A percentile compares a stretch with the other conserved stretches of the same genome.
phyloP scores from a whole-genome alignment of 2,888 invertebrate genomes.

The Tetragonisca angustula region DNA sequence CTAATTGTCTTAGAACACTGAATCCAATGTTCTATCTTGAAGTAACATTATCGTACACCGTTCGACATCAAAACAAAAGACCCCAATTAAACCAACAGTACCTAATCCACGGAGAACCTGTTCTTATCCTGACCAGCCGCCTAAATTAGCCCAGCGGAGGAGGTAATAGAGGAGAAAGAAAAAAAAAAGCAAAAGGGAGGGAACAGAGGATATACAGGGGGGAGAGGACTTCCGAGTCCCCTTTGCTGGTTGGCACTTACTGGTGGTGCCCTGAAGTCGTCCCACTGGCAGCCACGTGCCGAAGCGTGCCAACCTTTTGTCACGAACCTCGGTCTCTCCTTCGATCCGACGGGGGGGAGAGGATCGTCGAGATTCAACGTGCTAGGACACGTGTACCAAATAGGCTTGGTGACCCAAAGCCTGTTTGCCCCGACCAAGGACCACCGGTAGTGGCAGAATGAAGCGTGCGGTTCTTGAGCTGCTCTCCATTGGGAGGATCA shows the following conservation, averaged over 20 bases:
- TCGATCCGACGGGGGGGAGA: slow-evolving; percentile 21
- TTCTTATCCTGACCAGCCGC: not conserved
- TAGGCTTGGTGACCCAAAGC: slow-evolving; percentile 79
- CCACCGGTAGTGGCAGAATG: slow-evolving; percentile 43
- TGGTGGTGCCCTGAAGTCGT: slow-evolving; percentile 62
- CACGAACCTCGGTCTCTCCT: slow-evolving; percentile 25
- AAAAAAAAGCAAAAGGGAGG: not conserved
- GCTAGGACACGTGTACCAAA: slow-evolving; percentile 81
- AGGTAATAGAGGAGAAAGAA: not conserved
- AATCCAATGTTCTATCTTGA: not conserved
- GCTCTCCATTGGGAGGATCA: slow-evolving; percentile 43
- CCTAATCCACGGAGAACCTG: not conserved
- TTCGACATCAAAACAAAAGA: not conserved
- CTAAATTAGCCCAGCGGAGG: not conserved
- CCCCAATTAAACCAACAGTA: not conserved
- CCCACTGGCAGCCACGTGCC: slow-evolving; percentile 72
- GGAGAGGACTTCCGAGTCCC: slow-evolving; percentile 29
- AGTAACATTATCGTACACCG: no score
- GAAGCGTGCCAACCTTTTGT: slow-evolving; percentile 73
- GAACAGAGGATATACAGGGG: not conserved
- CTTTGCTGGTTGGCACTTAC: slow-evolving; percentile 74
- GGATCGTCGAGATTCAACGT: slow-evolving; percentile 73
- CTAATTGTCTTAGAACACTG: not conserved
- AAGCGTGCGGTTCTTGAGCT: slow-evolving; percentile 33
- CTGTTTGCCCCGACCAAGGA: slow-evolving; percentile 70